Evolutionary conservation across 1,140 invertebrate genomes (phyloP).

Genomic region (Stegodyphus dumicola): DNA sequence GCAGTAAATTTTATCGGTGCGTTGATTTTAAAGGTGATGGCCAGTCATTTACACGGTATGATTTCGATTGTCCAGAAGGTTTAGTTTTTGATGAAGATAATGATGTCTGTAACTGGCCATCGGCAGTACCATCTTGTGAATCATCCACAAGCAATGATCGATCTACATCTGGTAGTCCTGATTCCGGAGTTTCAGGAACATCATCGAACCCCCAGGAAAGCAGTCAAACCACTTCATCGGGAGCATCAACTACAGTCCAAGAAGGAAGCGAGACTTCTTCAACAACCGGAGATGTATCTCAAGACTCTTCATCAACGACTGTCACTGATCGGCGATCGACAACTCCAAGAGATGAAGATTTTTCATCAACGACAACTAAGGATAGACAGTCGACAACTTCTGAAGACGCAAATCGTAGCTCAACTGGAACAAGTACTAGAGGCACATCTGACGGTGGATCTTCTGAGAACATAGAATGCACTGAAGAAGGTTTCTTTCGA

Average conservation of each 20-base stretch:
- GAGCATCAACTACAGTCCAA: neutral
- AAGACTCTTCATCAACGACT: constrained; percentile 9
- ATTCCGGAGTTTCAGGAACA: neutral
- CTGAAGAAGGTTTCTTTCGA: constrained; percentile 75
- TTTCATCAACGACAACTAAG: neutral
- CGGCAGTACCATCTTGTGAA: constrained; percentile 51
- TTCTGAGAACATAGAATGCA: constrained; percentile 67
- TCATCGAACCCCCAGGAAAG: neutral
- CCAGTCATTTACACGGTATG: constrained; percentile 68
- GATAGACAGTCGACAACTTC: constrained; percentile 1
- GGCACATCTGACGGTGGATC: neutral
- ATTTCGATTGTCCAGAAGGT: constrained; percentile 67
- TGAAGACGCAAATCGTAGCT: neutral
- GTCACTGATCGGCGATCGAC: neutral
- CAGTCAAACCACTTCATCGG: neutral
- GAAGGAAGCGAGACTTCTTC: neutral
- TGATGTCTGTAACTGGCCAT: constrained; percentile 61
- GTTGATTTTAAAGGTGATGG: constrained; percentile 74
- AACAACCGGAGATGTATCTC: neutral
- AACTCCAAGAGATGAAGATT: neutral
- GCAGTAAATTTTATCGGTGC: constrained; percentile 71
- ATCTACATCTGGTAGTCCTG: neutral
- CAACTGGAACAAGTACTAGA: neutral
- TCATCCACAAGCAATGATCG: constrained; percentile 61
- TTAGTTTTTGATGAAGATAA: constrained; percentile 67